Conservation (phyloP, 2,797 vertebrate species). For the Phrynocephalus guinanensis region DNA sequence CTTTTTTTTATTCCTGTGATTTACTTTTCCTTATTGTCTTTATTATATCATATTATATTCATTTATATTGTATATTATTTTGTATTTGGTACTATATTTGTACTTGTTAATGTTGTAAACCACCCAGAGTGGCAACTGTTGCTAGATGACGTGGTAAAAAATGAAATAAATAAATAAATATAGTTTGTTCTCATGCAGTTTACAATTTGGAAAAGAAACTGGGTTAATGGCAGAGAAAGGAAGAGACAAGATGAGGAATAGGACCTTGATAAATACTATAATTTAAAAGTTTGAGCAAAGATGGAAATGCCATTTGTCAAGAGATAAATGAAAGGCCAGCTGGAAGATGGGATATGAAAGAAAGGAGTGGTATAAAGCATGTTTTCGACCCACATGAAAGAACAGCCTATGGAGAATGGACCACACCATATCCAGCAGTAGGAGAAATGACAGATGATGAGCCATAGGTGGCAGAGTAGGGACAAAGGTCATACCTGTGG, state of each 20-base stretch:
- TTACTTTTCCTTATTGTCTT: too few species aligned
- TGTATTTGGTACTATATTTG: too few species aligned
- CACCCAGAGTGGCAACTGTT: too few species aligned
- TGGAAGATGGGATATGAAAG: not conserved
- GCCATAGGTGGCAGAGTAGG: not conserved
- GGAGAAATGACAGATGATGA: not conserved
- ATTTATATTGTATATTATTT: too few species aligned
- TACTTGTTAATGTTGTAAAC: too few species aligned
- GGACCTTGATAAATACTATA: not conserved
- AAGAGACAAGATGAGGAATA: not conserved
- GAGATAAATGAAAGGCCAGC: not conserved
- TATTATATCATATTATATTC: too few species aligned
- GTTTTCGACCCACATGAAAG: not conserved
- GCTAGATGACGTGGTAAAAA: too few species aligned
- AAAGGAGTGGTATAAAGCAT: not conserved
- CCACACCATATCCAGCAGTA: not conserved
- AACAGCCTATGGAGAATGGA: not conserved
- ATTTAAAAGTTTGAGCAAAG: not conserved
- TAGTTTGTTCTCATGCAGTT: too few species aligned
- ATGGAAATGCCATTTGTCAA: not conserved
- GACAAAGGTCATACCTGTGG: not conserved
- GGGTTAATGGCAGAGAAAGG: not conserved
- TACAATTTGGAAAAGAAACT: not conserved
- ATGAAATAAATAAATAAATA: too few species aligned
- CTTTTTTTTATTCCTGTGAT: too few species aligned